phyloP scores from a whole-genome alignment of 2,797 vertebrate genomes.

The Danio kyathit region DNA sequence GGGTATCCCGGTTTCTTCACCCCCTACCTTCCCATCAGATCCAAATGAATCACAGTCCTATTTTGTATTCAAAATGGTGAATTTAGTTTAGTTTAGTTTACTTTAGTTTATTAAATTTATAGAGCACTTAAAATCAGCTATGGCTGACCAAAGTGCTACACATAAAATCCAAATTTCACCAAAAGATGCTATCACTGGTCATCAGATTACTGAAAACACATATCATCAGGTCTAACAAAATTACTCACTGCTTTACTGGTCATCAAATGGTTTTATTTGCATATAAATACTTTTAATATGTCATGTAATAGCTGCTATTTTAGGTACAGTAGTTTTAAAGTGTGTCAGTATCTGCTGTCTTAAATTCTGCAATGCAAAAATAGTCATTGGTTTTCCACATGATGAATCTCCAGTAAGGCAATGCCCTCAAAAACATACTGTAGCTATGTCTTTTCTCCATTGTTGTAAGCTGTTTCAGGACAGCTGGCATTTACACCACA shows the following conservation, averaged over 20 bases:
- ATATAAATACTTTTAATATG: neutral
- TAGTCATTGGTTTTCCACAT: neutral
- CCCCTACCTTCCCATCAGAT: too few relatives aligned
- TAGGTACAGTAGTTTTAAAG: neutral
- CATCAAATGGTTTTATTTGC: neutral
- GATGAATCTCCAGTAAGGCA: neutral
- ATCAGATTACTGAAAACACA: too few relatives aligned
- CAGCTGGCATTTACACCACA: constrained; percentile 34
- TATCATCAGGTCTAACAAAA: too few relatives aligned
- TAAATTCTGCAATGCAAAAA: neutral
- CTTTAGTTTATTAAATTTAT: too few relatives aligned
- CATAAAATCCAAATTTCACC: too few relatives aligned
- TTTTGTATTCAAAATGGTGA: too few relatives aligned
- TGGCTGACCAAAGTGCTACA: too few relatives aligned
- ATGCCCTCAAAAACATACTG: neutral
- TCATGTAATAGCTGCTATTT: neutral
- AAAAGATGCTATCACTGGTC: too few relatives aligned
- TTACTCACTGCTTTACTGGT: neutral
- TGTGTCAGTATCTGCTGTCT: neutral
- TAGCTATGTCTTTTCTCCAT: neutral
- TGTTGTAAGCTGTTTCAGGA: constrained; percentile 10
- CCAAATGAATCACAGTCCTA: too few relatives aligned
- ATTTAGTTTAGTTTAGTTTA: too few relatives aligned
- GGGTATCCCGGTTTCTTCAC: too few relatives aligned
- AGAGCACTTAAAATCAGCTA: too few relatives aligned